These are phyloP conservation scores for Ylistrum balloti DNA, from an alignment of 1,140 invertebrate genomes.

Conservation along the genomic window DNA sequence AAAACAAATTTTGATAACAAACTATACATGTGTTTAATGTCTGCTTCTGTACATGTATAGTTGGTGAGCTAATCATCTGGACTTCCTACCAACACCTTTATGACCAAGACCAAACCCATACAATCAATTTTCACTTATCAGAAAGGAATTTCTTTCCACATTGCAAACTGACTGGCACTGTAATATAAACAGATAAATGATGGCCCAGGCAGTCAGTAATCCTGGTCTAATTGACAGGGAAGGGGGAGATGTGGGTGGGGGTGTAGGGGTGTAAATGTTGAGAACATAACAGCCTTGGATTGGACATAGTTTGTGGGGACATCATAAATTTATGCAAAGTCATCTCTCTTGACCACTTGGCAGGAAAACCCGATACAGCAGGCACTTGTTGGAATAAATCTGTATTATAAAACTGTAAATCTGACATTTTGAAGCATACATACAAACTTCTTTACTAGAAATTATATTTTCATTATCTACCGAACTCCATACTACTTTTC, in stretches of 20 bases:
- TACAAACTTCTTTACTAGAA: not conserved
- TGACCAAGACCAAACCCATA: not conserved
- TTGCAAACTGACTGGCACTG: not conserved
- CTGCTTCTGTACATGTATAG: too few relatives aligned
- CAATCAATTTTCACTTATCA: slow-evolving; percentile 40
- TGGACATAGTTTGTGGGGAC: slow-evolving; percentile 11
- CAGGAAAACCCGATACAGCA: not conserved
- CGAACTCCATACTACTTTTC: too few relatives aligned
- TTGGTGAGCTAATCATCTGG: not conserved
- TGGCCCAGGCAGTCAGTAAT: not conserved
- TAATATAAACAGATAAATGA: slow-evolving; percentile 39
- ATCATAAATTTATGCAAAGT: slow-evolving; percentile 26
- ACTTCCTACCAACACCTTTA: not conserved
- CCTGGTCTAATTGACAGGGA: not conserved
- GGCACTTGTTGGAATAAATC: not conserved
- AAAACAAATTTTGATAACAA: too few relatives aligned
- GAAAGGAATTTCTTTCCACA: not conserved
- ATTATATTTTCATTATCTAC: not conserved
- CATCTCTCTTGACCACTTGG: slow-evolving; percentile 17
- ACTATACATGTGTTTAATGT: too few relatives aligned
- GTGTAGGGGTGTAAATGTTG: not conserved
- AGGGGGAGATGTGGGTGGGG: not conserved
- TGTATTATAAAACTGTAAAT: not conserved
- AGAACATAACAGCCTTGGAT: not conserved
- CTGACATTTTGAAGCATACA: not conserved